phyloP scores from a whole-genome alignment of 2,797 vertebrate species.

The Eidolon dupreanum region DNA sequence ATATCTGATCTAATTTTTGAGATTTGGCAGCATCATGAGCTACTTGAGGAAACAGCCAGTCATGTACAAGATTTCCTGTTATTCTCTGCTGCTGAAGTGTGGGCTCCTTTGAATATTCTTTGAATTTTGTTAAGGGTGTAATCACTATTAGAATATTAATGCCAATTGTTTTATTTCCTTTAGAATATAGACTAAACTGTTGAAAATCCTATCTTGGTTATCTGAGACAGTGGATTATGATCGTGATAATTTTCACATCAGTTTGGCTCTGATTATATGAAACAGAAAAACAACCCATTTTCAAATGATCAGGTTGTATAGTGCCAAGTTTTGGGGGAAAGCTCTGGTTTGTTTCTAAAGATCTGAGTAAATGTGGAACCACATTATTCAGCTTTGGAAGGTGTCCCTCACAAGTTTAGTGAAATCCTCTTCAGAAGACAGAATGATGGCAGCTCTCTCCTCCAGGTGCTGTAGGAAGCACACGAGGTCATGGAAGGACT shows the following conservation, averaged over 20 bases:
- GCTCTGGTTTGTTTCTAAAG: background rate
- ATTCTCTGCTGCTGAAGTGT: background rate
- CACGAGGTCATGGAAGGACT: background rate
- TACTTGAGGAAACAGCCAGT: background rate
- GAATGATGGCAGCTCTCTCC: background rate
- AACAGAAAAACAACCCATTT: background rate
- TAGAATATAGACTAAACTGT: background rate
- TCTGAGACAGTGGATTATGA: background rate
- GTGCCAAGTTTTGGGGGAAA: background rate
- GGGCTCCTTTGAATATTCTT: background rate
- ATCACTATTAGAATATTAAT: background rate
- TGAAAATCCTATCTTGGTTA: background rate
- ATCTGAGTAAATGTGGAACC: background rate
- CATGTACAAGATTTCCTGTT: background rate
- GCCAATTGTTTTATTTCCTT: background rate
- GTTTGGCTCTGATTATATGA: background rate
- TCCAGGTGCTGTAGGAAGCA: conserved; percentile 10
- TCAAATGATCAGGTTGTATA: background rate
- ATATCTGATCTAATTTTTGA: background rate
- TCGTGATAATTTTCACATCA: background rate
- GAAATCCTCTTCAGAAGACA: background rate
- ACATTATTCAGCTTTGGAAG: background rate
- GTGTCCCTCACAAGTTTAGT: background rate
- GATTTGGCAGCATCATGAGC: conserved; percentile 60
- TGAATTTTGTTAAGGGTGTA: background rate